phyloP scores from a whole-genome alignment of 2,888 invertebrate species.

The Nesidiocoris tenuis region DNA sequence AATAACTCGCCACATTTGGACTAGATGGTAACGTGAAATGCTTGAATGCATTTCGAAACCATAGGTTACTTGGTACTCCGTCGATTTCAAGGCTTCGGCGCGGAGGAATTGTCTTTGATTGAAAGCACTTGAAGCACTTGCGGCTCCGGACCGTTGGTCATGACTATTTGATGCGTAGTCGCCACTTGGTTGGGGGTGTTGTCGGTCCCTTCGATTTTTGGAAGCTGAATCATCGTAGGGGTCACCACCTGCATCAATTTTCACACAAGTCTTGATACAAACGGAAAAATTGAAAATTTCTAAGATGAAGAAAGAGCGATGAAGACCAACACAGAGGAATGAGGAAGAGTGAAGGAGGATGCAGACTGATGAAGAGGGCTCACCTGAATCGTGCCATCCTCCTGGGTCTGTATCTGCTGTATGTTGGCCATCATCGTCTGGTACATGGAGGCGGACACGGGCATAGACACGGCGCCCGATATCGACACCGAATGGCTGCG shows the following conservation, averaged over 20 bases:
- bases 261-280: not conserved
- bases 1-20: not conserved
- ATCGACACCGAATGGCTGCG: constrained; percentile 81
- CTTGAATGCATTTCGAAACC: too few relatives aligned
- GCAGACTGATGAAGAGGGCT: too few relatives aligned
- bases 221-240: constrained; percentile 41
- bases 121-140: constrained; percentile 76
- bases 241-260: constrained; percentile 40
- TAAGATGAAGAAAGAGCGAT: too few relatives aligned
- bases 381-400: constrained; percentile 74
- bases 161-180: constrained; percentile 45
- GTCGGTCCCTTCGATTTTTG: constrained; percentile 43
- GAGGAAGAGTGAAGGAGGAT: too few relatives aligned
- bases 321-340: too few relatives aligned
- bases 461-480: constrained; percentile 92
- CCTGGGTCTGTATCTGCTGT: constrained; percentile 76
- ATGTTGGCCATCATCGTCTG: constrained; percentile 93
- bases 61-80: too few relatives aligned
- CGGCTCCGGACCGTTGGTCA: constrained; percentile 60
- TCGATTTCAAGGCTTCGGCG: constrained; percentile 27
- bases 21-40: not conserved
- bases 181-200: constrained; percentile 9
- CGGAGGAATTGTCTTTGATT: constrained; percentile 42
- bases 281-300: too few relatives aligned
- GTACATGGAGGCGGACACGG: constrained; percentile 93